Evolutionary conservation across 2,113 vertebrate genomes (phyloP), one percentile per base, ranked within the genome.

Genomic region (Psilopsiagon aurifrons): DNA sequence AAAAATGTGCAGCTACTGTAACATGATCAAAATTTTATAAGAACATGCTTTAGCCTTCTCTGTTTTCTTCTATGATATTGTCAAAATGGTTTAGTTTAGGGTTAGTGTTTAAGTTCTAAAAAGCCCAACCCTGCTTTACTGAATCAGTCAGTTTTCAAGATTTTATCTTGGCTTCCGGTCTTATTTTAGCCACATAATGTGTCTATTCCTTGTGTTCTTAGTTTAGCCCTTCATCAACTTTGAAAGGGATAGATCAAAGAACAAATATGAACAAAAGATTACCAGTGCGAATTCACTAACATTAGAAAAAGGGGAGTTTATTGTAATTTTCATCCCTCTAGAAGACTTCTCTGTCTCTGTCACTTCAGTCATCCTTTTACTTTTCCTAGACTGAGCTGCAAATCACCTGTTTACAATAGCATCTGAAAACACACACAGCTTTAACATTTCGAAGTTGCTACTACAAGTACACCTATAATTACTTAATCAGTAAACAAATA

Each of bases 1-100:
- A 41, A 62, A 88, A 88, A 66, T 7, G 57, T 11, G 5, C 10
- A 18, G 22, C 24, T 71, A 73, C 24, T 44, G 35, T 67, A 84
- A 49, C 13, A 33, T 13, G 3, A 25, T 17, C 35, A 29, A 22
- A 41, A 39, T 83, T 74, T 74, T 33, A 51, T 39, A 57, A 83
- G 74, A 33, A 15, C 11, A 66, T 46, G 37, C 1, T 43, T 67
- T 55, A 31, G 3, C 12, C 14, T 35, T 83, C 35, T 66, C 16
- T 63, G 25, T 76, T 62, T 86, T 80, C 20, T 80, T 71, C 52
- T 15, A 39, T 23, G 54, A 98, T 95, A 95, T 24, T 28, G 92
- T 94, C 92, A 94, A 94, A 89, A 64, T 93, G 37, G 92, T 97
- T 96, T 93, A 92, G 90, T 94, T 97, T 88, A 94, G 87, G 54